Evolutionary conservation across 2,888 invertebrate species (phyloP).

Genomic region (Eugnorisma glareosa): DNA sequence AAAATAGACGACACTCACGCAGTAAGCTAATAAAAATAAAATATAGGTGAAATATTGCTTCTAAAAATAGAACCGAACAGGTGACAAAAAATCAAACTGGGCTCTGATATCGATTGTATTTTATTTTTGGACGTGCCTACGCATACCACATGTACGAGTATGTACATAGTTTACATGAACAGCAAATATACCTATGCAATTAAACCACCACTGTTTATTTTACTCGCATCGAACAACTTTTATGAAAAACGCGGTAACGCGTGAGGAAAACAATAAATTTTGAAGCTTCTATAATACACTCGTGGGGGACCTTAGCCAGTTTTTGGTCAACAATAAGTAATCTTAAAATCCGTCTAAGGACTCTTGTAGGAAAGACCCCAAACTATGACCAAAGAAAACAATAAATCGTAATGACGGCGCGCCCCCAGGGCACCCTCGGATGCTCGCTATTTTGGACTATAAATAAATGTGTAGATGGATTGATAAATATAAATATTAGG

Average conservation of each 20-base stretch:
- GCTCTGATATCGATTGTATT: slow-evolving; percentile 26
- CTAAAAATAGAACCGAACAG: slow-evolving; percentile 39
- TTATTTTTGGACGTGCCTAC: slow-evolving; percentile 19
- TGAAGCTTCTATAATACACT: slow-evolving; percentile 67
- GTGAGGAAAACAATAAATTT: slow-evolving; percentile 59
- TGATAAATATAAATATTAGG: slow-evolving; percentile 91
- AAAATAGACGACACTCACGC: slow-evolving; percentile 76
- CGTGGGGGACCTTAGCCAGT: slow-evolving; percentile 72
- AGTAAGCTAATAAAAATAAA: slow-evolving; percentile 76
- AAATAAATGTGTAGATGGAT: slow-evolving; percentile 91
- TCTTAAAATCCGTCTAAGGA: slow-evolving; percentile 82
- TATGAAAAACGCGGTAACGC: slow-evolving; percentile 55
- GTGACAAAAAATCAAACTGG: slow-evolving; percentile 34
- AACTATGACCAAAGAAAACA: slow-evolving; percentile 89
- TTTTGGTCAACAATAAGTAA: slow-evolving; percentile 77
- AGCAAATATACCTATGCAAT: slow-evolving; percentile 51
- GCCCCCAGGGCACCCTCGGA: slow-evolving; percentile 88
- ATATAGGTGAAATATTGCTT: slow-evolving; percentile 70
- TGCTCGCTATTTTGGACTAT: slow-evolving; percentile 89
- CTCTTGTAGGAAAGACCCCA: slow-evolving; percentile 78
- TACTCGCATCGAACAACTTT: slow-evolving; percentile 38
- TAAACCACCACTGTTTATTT: slow-evolving; percentile 45
- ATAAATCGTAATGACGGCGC: slow-evolving; percentile 89
- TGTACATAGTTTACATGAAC: slow-evolving; percentile 40
- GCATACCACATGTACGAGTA: slow-evolving; percentile 23